A percentile compares a stretch with the other conserved stretches of the same genome.
These are phyloP conservation scores for Epizoanthus illoricatus DNA, from an alignment of 92 coral and sea anemone species.

Conservation along the genomic window DNA sequence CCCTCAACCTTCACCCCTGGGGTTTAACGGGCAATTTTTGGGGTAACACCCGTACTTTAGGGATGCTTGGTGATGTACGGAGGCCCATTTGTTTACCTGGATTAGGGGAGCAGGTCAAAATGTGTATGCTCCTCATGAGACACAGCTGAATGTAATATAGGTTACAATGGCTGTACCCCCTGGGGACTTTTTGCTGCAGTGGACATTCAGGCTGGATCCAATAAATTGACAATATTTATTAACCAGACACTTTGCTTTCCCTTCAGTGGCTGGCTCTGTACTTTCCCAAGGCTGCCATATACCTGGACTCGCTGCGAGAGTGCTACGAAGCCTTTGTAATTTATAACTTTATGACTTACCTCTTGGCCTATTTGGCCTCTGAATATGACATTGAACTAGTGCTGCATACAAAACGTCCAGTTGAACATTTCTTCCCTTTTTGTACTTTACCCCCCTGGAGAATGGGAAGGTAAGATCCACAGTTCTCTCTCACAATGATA, in stretches of 20 bases:
- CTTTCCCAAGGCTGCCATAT: slow-evolving; percentile 89
- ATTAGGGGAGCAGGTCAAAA: neutral
- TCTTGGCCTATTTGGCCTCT: slow-evolving; percentile 69
- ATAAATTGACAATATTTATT: neutral
- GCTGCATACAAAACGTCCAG: slow-evolving; percentile 69
- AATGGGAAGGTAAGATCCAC: slow-evolving; percentile 70
- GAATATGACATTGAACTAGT: slow-evolving; percentile 72
- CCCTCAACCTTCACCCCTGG: no score
- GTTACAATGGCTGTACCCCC: no score
- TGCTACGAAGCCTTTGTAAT: slow-evolving; percentile 93
- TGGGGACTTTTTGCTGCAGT: no score
- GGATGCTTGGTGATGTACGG: no score
- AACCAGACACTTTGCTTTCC: slow-evolving; percentile 5
- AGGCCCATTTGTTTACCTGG: no score
- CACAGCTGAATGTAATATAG: no score
- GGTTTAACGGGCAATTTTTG: no score
- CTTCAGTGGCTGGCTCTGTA: slow-evolving; percentile 91
- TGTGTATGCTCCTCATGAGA: neutral
- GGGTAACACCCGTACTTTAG: no score
- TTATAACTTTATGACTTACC: slow-evolving; percentile 79
- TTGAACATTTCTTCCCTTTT: slow-evolving; percentile 79
- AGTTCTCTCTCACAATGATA: no score
- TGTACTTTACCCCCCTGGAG: slow-evolving; percentile 82
- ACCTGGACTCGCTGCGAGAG: slow-evolving; percentile 87
- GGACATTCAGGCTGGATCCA: no score